Percentiles rank a stretch among this genome's conserved stretches.
These are phyloP conservation scores for Sapayoa aenigma DNA, from an alignment of 2,113 vertebrate genomes.

Conservation along the genomic window DNA sequence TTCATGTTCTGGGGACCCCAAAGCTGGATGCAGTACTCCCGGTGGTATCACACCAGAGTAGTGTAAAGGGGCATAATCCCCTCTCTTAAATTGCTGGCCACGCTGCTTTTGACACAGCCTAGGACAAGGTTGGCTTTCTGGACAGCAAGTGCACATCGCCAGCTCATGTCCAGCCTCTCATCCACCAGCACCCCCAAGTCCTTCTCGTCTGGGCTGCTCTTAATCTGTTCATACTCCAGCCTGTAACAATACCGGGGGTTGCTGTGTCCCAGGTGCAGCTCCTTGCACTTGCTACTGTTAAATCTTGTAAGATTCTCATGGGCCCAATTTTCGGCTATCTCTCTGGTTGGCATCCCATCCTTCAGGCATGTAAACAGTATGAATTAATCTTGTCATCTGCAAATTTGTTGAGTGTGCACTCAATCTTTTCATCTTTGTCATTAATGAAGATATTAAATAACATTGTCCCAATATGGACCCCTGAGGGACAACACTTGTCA, in stretches of 20 bases:
- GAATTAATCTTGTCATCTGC: not conserved
- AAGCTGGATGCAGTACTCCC: not conserved
- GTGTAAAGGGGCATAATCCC: not conserved
- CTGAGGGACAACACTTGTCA: not conserved
- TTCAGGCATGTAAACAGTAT: not conserved
- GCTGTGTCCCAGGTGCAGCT: not conserved
- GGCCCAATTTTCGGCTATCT: too few species aligned
- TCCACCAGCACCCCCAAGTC: not conserved
- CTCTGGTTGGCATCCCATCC: not conserved
- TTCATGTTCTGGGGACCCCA: not conserved
- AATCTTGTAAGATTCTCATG: not conserved
- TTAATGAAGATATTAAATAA: not conserved
- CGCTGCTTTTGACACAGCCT: not conserved
- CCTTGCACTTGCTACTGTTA: not conserved
- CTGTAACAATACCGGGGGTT: not conserved
- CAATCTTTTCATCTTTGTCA: not conserved
- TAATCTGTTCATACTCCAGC: not conserved
- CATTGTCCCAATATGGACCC: not conserved
- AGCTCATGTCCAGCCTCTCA: not conserved
- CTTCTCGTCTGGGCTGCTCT: not conserved
- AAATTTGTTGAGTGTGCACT: not conserved
- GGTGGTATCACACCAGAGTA: not conserved
- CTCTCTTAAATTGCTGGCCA: not conserved
- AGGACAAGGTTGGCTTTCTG: not conserved
- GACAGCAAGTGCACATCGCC: not conserved